phyloP scores from a whole-genome alignment of 2,113 vertebrate species.

The Dasyornis broadbenti region DNA sequence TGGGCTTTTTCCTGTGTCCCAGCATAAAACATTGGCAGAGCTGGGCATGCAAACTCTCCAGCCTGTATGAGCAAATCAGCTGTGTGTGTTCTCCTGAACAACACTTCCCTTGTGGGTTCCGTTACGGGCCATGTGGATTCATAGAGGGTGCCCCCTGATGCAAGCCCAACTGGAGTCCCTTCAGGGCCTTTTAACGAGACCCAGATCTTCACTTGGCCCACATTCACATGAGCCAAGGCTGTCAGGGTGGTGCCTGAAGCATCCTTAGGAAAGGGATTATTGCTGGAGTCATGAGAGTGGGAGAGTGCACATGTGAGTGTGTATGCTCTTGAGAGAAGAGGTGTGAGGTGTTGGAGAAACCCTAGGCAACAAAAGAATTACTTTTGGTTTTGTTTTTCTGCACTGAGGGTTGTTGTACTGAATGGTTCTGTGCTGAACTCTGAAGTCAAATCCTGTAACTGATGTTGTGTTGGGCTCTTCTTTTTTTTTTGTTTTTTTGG shows the following conservation, averaged over 20 bases:
- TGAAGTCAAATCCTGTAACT: neutral
- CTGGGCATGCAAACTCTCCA: neutral
- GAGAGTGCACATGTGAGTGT: rapidly evolving
- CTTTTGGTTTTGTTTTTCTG: neutral
- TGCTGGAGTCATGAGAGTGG: neutral
- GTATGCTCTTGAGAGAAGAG: neutral
- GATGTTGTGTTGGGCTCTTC: neutral
- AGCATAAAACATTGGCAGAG: neutral
- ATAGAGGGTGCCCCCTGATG: neutral
- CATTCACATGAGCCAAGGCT: neutral
- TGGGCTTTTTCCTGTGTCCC: neutral
- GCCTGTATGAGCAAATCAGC: neutral
- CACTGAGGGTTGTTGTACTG: neutral
- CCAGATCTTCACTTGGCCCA: neutral
- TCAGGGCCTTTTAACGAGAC: neutral
- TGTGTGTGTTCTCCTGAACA: neutral
- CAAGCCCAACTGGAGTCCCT: neutral
- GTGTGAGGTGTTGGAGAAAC: neutral
- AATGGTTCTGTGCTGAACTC: neutral
- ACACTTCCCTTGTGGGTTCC: neutral
- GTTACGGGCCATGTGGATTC: neutral
- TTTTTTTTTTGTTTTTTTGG: neutral
- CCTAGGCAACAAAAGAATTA: neutral
- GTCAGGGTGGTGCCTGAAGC: neutral
- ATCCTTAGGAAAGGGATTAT: neutral